phyloP scores from a whole-genome alignment of 2,113 vertebrate genomes.

The Odocoileus virginianus region DNA sequence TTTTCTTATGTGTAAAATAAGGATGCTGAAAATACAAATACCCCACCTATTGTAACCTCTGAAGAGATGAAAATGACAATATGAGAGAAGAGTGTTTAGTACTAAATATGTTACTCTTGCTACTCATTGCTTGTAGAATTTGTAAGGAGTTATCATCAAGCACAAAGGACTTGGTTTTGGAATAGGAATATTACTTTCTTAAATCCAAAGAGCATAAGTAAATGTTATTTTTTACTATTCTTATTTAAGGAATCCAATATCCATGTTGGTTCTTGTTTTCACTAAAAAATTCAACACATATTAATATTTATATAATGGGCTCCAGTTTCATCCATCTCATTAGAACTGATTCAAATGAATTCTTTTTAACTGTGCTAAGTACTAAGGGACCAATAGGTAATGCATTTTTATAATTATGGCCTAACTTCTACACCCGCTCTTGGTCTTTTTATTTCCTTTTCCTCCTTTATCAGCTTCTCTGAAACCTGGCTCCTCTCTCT shows the following conservation, averaged over 20 bases:
- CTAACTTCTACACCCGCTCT: rapidly evolving
- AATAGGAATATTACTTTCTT: background rate
- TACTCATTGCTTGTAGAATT: background rate
- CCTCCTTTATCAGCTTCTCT: background rate
- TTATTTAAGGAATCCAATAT: background rate
- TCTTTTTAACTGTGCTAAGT: background rate
- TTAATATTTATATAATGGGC: too few relatives aligned
- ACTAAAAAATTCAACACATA: background rate
- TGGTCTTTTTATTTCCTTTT: background rate
- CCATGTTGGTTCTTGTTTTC: background rate
- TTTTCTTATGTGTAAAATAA: background rate
- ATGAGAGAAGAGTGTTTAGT: background rate
- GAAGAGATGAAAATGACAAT: background rate
- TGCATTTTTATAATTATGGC: background rate
- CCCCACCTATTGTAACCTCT: background rate
- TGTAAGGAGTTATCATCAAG: background rate
- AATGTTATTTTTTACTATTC: background rate
- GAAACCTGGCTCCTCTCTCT: background rate
- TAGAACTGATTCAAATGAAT: too few relatives aligned
- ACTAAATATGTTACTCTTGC: background rate
- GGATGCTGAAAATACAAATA: background rate
- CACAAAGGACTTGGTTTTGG: background rate
- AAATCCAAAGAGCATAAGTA: background rate
- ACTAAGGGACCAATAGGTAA: background rate
- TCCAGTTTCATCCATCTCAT: too few relatives aligned